Evolutionary conservation across 2,888 invertebrate species (phyloP).

Genomic region (Lasioglossum marginatum): DNA sequence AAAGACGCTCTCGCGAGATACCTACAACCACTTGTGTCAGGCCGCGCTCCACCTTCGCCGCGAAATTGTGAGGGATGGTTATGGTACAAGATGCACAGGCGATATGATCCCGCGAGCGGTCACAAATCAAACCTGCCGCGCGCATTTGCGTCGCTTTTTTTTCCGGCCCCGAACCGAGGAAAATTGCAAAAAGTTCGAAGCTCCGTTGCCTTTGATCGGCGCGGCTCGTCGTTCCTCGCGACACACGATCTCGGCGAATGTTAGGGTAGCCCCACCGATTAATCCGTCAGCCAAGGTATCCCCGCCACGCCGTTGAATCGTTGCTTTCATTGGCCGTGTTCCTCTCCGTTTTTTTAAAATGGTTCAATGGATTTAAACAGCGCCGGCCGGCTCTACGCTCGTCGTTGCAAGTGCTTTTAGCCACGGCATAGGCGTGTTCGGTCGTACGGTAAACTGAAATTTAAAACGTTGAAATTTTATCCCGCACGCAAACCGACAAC

Average conservation of each 20-base stretch:
- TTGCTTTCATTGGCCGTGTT: neutral
- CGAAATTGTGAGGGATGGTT: constrained; percentile 73
- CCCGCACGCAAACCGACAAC: neutral
- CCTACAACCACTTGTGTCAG: constrained; percentile 66
- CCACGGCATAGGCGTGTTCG: neutral
- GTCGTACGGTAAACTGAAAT: neutral
- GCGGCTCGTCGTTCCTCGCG: neutral
- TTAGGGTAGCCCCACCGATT: neutral
- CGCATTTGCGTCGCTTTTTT: constrained; percentile 49
- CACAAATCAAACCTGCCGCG: constrained; percentile 63
- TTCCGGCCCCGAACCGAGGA: constrained; percentile 8
- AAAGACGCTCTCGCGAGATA: constrained; percentile 56
- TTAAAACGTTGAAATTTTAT: constrained; percentile 7
- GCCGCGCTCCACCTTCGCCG: constrained; percentile 33
- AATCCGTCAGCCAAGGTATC: neutral
- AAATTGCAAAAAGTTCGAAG: constrained; percentile 45
- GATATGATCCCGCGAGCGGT: constrained; percentile 63
- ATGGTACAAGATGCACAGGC: constrained; percentile 62
- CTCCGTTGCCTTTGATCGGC: constrained; percentile 21
- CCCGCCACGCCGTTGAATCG: neutral
- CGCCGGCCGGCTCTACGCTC: neutral
- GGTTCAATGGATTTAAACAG: neutral
- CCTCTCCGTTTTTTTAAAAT: neutral
- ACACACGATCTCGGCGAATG: neutral
- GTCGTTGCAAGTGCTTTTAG: neutral